These are phyloP conservation scores for Ophion ventricosus DNA, from an alignment of 2,888 invertebrate genomes.

Conservation along the genomic window DNA sequence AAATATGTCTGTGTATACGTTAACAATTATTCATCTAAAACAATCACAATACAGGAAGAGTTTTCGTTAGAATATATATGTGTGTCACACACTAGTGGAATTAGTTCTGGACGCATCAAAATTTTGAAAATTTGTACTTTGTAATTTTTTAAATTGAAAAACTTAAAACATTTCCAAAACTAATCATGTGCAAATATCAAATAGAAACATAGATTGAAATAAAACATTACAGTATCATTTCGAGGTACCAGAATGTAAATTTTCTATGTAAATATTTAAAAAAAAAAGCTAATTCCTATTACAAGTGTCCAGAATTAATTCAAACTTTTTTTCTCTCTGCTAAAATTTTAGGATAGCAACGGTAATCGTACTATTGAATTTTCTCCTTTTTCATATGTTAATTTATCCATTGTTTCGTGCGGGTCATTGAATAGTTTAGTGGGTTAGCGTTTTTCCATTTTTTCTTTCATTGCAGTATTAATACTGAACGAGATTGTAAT, in stretches of 20 bases:
- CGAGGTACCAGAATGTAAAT: too few species aligned
- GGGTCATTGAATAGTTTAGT: conserved; percentile 42
- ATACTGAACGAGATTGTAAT: conserved; percentile 59
- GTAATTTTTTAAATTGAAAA: too few species aligned
- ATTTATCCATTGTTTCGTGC: conserved; percentile 50
- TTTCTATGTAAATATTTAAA: too few species aligned
- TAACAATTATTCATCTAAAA: background rate
- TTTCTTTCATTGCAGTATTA: conserved; percentile 37
- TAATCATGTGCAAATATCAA: too few species aligned
- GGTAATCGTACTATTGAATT: conserved; percentile 37
- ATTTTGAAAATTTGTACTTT: too few species aligned
- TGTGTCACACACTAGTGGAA: conserved; percentile 10
- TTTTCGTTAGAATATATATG: conserved; percentile 58
- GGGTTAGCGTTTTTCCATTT: conserved; percentile 8
- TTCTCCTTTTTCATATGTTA: conserved; percentile 20
- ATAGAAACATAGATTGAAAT: too few species aligned
- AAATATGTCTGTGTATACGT: conserved; percentile 60
- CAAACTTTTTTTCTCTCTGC: conserved; percentile 17
- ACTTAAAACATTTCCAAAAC: too few species aligned
- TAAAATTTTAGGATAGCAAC: conserved; percentile 39
- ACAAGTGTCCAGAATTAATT: too few species aligned
- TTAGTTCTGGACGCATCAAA: too few species aligned
- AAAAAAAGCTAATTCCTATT: too few species aligned
- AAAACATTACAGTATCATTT: too few species aligned
- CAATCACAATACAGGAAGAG: conserved; percentile 43